Base-by-base conservation (phyloP, 2,797 vertebrate species). In the Clarias fuscus region DNA sequence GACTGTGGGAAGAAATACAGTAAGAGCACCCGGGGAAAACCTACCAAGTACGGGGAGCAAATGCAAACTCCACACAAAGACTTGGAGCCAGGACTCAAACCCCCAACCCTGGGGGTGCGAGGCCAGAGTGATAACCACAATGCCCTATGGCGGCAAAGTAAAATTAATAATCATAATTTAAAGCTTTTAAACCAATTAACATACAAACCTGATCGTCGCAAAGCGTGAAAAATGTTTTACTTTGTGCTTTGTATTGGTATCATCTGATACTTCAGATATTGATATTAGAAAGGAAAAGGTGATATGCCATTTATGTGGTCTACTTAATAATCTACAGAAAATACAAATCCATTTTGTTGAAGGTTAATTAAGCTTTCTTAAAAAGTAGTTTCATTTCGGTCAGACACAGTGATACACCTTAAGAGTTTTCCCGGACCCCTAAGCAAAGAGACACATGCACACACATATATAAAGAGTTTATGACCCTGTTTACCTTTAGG, bases 401-500 rank as follows among this genome's bases (percentile, higher is more conserved):
- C 33, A 70, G 15, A 48, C 10, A n/a, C 71, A n/a, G 4, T 0
- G 7, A 73, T 37, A 37, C 48, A 30, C 56, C 48, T 27, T n/a
- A 76, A 0, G 18, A n/a, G 72, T n/a, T 75, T 75, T 56, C 73
- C 73, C 72, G 27, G 72, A 75, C 37, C 37, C 37, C 37, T 14
- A 56, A 56, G 53, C 53, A 56, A 13, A 56, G 11, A 14, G 53
- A 56, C 53, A 56, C 53, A 56, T 56, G 13, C 53, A 56, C 53
- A 56, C 15, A 43, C 27, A 13, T 22, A 71, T 48, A 56, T 7
- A 56, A 53, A 7, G 27, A 37, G 22, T 78, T 18, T 22, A 61
- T 40, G 59, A 40, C 72, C 11, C 43, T 40, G 58, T 40, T 40
- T 95, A 98, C 98, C 97, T 98, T 97, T 88, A 97, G 91, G 89